These are phyloP conservation scores for Hartigia nigra DNA, from an alignment of 2,888 invertebrate species.

Conservation along the genomic window DNA sequence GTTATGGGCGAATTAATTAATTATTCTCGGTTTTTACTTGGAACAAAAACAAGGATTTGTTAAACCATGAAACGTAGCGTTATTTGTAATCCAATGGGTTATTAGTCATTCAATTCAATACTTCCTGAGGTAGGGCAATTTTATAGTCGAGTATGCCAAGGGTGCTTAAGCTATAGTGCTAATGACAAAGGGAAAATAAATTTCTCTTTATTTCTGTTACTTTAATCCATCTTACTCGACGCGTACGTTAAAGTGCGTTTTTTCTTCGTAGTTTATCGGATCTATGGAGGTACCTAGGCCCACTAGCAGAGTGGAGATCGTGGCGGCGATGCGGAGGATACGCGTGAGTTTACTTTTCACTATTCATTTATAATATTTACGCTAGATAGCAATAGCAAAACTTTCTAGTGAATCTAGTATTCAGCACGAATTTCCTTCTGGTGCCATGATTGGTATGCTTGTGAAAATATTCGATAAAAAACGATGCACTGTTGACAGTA, in stretches of 20 bases:
- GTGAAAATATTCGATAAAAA: background rate
- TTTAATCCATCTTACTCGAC: background rate
- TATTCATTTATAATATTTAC: background rate
- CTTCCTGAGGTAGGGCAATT: background rate
- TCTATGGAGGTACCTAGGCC: constrained; percentile 97
- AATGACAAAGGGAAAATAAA: background rate
- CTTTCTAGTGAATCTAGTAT: background rate
- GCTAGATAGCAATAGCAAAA: background rate
- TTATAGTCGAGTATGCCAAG: background rate
- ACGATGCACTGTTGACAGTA: constrained; percentile 76
- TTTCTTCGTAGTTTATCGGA: constrained; percentile 91
- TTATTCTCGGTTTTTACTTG: background rate
- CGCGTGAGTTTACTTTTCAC: constrained; percentile 77
- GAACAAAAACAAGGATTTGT: background rate
- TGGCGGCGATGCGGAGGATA: constrained; percentile 98
- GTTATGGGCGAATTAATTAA: background rate
- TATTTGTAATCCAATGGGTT: background rate
- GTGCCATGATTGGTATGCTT: background rate
- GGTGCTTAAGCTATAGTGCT: background rate
- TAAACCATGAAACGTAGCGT: background rate
- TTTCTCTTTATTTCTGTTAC: background rate
- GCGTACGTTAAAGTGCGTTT: background rate
- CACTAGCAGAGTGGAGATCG: constrained; percentile 96
- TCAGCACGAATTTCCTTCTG: background rate
- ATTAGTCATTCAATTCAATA: background rate